Conservation (phyloP, 2,797 vertebrate species). For the Taenioides sp. region DNA sequence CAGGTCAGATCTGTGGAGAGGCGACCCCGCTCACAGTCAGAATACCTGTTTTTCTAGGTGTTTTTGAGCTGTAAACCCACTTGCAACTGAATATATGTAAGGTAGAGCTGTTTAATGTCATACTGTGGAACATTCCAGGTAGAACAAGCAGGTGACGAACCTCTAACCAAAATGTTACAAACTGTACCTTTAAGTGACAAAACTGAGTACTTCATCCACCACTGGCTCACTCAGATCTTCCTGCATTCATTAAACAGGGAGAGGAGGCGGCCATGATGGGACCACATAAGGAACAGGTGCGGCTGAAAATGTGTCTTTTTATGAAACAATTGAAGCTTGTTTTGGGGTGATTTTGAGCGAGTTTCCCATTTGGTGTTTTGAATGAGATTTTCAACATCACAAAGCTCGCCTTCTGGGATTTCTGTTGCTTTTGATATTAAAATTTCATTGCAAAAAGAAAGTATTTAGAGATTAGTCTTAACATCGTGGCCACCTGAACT, state of each 20-base stretch:
- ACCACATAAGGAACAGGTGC: conserved; percentile 7
- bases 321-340: not conserved
- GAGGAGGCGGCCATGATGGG: conserved; percentile 7
- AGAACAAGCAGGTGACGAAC: too few species aligned
- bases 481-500: not conserved
- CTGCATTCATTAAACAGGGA: conserved; percentile 42
- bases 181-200: too few species aligned
- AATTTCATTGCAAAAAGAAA: conserved; percentile 2
- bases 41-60: too few species aligned
- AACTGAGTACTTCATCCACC: too few species aligned
- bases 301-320: not conserved
- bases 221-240: not conserved
- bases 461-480: not conserved
- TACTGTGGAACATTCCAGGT: too few species aligned
- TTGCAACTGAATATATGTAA: too few species aligned
- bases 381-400: conserved; percentile 3
- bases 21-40: too few species aligned
- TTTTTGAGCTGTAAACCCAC: too few species aligned
- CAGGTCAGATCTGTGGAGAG: too few species aligned
- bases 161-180: too few species aligned
- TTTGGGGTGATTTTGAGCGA: not conserved
- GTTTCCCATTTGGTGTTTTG: conserved; percentile 2
- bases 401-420: conserved; percentile 18
- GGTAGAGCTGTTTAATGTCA: too few species aligned
- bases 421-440: conserved; percentile 7